phyloP scores from a whole-genome alignment of 1,140 invertebrate species.

The Aphaenogaster rudis region DNA sequence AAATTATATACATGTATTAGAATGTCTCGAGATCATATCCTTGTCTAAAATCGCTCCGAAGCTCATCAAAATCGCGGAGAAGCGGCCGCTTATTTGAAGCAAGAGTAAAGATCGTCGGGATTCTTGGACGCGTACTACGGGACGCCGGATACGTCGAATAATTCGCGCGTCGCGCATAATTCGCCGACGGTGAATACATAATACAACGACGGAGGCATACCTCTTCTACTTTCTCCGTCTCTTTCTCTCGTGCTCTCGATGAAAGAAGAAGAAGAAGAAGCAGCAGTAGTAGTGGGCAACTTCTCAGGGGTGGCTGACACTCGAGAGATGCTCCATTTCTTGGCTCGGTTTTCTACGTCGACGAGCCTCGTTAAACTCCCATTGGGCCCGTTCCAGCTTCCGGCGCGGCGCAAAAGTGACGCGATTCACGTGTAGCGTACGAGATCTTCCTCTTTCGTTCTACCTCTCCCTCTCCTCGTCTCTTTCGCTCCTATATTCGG shows the following conservation, averaged over 20 bases:
- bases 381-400: constrained; percentile 74
- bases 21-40: too few species aligned
- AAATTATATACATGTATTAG: too few species aligned
- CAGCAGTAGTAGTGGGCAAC: constrained; percentile 35
- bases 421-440: constrained; percentile 28
- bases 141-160: constrained; percentile 14
- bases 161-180: constrained; percentile 46
- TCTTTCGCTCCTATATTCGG: background rate
- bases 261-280: constrained; percentile 24
- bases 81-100: background rate
- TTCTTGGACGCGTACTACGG: constrained; percentile 12
- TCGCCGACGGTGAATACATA: constrained; percentile 18
- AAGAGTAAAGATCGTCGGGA: background rate
- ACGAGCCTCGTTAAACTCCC: constrained; percentile 72
- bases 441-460: constrained; percentile 2
- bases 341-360: constrained; percentile 69
- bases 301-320: constrained; percentile 45
- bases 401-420: constrained; percentile 40
- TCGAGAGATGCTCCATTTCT: constrained; percentile 66
- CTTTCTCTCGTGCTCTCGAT: background rate
- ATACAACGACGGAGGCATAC: background rate
- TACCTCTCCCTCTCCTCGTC: background rate
- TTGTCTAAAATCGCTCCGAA: background rate
- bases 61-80: background rate
- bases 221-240: background rate